Evolutionary conservation across 2,113 vertebrate genomes (phyloP).

Genomic region (Myiozetetes cayanensis): DNA sequence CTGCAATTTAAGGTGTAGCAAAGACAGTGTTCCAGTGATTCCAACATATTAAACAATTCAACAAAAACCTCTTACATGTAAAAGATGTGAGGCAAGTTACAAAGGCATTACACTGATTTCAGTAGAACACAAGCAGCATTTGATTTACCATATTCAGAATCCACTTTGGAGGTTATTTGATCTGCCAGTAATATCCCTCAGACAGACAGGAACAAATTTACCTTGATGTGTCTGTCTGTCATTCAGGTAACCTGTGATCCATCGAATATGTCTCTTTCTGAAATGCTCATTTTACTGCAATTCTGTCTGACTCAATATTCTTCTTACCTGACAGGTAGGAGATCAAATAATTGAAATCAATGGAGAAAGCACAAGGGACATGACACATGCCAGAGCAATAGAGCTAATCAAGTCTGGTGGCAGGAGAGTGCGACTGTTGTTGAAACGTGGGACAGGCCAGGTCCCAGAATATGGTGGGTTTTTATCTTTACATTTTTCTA

Average conservation of each 20-base stretch:
- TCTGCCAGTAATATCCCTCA: slow-evolving; percentile 38
- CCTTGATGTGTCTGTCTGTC: slow-evolving; percentile 54
- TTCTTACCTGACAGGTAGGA: slow-evolving; percentile 85
- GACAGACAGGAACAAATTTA: slow-evolving; percentile 56
- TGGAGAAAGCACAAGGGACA: slow-evolving; percentile 94
- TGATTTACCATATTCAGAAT: slow-evolving; percentile 19
- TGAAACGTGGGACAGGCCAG: slow-evolving; percentile 95
- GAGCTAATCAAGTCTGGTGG: slow-evolving; percentile 98
- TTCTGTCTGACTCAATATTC: slow-evolving; percentile 56
- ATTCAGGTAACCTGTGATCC: slow-evolving; percentile 33
- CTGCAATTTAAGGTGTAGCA: background rate
- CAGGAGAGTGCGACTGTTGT: slow-evolving; percentile 88
- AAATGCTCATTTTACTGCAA: slow-evolving; percentile 38
- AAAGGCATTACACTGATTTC: background rate
- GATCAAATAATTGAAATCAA: slow-evolving; percentile 99
- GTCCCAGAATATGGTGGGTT: slow-evolving; percentile 96
- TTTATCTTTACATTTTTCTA: background rate
- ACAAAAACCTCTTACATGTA: background rate
- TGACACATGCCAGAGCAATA: slow-evolving; percentile 95
- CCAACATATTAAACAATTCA: background rate
- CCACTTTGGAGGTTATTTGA: slow-evolving; percentile 43
- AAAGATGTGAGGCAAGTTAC: background rate
- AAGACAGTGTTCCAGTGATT: background rate
- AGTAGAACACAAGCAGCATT: background rate
- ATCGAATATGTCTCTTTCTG: slow-evolving; percentile 42